Base-by-base conservation (phyloP, 2,797 vertebrate genomes). In the Ciconia nigra region DNA sequence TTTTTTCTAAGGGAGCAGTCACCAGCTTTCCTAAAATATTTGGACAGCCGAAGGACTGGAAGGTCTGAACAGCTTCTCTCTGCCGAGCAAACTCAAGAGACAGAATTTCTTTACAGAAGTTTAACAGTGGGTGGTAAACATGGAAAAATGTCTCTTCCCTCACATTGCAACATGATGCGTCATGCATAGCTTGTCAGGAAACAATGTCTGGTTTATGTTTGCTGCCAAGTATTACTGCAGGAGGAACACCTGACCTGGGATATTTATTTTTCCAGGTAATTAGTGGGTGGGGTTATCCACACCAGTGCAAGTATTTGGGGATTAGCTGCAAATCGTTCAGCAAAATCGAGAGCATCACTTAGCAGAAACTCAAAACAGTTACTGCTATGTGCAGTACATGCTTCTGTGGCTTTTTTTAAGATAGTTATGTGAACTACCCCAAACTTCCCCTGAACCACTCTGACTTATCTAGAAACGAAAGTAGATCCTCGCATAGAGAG, bases 71-170 rank as follows among this genome's bases (percentile, higher is more conserved):
- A 54, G 55, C 20, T 88, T 70, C 89, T 69, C 42, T 74, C 52
- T 42, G 52, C 63, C 0, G 1, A 69, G 74, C 39, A 76, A 87
- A 72, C 52, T 55, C 41, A 42, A n/a, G 80, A 77, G 88, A 37
- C 1, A 1, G 37, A 6, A 7, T 74, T 96, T 90, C 67, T 89
- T 93, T 58, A 46, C 5, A 6, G 29, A 26, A 28, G 59, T 90
- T 83, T 82, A 91, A n/a, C 88, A 83, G 90, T 79, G 77, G 78
- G 83, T 89, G 58, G 86, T 89, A 92, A 93, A 92, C 63, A 74
- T 25, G 39, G 88, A 80, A 93, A 80, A 96, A 89, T 15, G 26
- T 78, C 57, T 94, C 83, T 89, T 92, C 67, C 41, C 14, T 89
- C 49, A 33, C 71, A 62, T 3, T 51, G 62, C 90, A 95, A 82